Conservation (phyloP, 2,888 invertebrate species). For the Camponotus fellah region DNA sequence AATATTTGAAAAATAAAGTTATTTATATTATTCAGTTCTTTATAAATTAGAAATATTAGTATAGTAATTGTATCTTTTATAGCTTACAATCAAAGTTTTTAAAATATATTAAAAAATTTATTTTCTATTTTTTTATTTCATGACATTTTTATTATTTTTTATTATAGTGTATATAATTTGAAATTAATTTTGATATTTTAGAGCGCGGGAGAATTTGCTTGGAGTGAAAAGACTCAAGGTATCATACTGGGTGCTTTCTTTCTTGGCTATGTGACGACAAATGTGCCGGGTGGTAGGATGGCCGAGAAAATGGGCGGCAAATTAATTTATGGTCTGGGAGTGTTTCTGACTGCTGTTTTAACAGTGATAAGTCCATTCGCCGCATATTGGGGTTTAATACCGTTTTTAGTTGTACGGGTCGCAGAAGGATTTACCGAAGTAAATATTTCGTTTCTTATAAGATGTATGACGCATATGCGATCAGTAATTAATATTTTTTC, state of each 20-base stretch:
- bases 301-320: slow-evolving; percentile 96
- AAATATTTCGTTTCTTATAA: slow-evolving; percentile 18
- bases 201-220: slow-evolving; percentile 91
- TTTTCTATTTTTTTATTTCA: not conserved
- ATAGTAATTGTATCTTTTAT: not conserved
- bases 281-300: slow-evolving; percentile 93
- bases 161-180: slow-evolving; percentile 31
- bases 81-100: not conserved
- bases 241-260: slow-evolving; percentile 94
- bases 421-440: slow-evolving; percentile 95
- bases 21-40: not conserved
- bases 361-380: slow-evolving; percentile 94
- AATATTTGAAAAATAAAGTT: not conserved
- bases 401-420: slow-evolving; percentile 92
- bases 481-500: slow-evolving; percentile 36
- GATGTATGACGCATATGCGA: not conserved
- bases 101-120: not conserved
- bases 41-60: not conserved
- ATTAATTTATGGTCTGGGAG: slow-evolving; percentile 93
- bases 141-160: not conserved
- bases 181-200: slow-evolving; percentile 80
- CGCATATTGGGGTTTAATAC: slow-evolving; percentile 88
- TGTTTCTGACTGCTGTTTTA: slow-evolving; percentile 93
- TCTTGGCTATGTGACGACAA: slow-evolving; percentile 93
- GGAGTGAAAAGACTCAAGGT: slow-evolving; percentile 93